Base-by-base conservation (phyloP, 2,888 invertebrate genomes). In the Tillus elongatus region DNA sequence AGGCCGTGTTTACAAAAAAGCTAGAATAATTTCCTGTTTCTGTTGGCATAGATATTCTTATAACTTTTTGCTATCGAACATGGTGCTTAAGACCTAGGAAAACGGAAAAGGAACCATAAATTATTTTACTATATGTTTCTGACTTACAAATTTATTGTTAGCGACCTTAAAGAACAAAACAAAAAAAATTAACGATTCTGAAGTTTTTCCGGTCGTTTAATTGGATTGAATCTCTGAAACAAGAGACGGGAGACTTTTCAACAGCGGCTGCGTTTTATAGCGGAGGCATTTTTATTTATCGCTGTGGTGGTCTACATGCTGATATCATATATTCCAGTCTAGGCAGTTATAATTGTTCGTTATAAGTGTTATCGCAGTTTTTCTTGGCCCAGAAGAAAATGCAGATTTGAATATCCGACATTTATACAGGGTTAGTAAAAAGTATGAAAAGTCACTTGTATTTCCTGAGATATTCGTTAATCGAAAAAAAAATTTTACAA, bases 191-290 rank as follows among this genome's bases (percentile, higher is more conserved):
- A 63, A 61, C 61, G 61, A 60, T 62, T 59, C 52, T 47, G 48
- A 58, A 59, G 59, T 62, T 63, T 63, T 63, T 61, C 60, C 60
- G 59, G 57, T 56, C 60, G 60, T 63, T 63, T 63, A 63, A 63
- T 63, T 63, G 61, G 58, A 62, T 58, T 53, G 60, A 61, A 60
- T 59, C 51, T 59, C 60, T 50, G 53, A 56, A 61, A 60, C 54
- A 52, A 52, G 53, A 50, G 54, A 51, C 44, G 44, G 50, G 43
- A 44, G 47, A 45, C 45, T 52, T 52, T 46, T 51, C 47, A 52
- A 52, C 52, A 50, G 52, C 57, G 59, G 61, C 61, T 63, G 63
- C 60, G 51, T 61, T 63, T 63, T 63, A 63, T 61, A 47, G 60
- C 56, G 37, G 37, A 41, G 49, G 42, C 38, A 42, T 41, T 49